Evolutionary conservation across 2,888 invertebrate genomes (phyloP), one percentile per base, ranked within the genome.

Genomic region (Drosophila infuscata): DNA sequence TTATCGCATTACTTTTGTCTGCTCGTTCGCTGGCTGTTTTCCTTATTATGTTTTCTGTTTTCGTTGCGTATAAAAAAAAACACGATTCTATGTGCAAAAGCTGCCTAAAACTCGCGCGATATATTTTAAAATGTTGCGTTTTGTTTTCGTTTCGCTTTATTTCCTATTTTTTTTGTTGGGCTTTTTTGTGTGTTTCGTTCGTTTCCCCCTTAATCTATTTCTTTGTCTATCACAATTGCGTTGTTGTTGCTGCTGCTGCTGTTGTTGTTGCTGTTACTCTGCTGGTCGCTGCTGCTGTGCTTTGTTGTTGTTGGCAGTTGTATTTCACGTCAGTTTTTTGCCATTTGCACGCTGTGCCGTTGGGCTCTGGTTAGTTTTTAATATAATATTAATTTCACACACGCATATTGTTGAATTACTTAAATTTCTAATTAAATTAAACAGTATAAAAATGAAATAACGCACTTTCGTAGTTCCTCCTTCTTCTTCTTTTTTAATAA

Each of bases 191-290:
- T 71, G 54, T 72, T 63, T 68, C 70, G 60, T 63, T 68, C 70
- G 60, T 70, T 73, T 79, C 75, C 69, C 67, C 71, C 85, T 81
- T 88, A 88, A 90, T 87, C 82, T 88, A 90, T 87, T 88, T 90
- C 90, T 88, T 88, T 88, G 87, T 88, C 87, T 87, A 87, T 87
- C 89, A 90, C 90, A 88, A 88, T 90, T 88, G 90, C 90, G 90
- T 88, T 88, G 87, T 87, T 87, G 82, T 86, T 89, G 86, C 79
- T 79, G 67, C 59, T 79, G 66, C 54, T 64, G 43, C 33, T 20
- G 60, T 63, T 80, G 69, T 66, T 78, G 70, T 70, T n/a, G n/a
- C n/a, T 78, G 79, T 60, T 75, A 68, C 43, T 76, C 61, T 60
- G 61, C 59, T 80, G 59, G 56, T 71, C 11, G 64, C 75, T 80